phyloP scores from a whole-genome alignment of 2,113 vertebrate genomes.

The Galbula dea region DNA sequence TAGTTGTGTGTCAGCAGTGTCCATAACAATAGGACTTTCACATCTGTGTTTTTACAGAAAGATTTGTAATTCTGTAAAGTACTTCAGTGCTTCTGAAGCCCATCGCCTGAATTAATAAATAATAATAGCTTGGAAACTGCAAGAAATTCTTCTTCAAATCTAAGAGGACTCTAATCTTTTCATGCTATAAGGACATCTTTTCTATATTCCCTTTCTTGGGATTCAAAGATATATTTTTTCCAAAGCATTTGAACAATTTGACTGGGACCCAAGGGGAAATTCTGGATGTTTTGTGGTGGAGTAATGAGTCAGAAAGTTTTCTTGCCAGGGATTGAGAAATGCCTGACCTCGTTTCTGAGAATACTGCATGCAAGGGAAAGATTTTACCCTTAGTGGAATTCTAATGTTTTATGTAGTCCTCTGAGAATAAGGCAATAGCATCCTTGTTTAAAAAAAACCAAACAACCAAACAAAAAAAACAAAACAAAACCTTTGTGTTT shows the following conservation, averaged over 20 bases:
- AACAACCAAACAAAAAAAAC: neutral
- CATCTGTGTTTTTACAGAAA: neutral
- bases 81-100: neutral
- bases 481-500: neutral
- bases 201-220: slow-evolving; percentile 26
- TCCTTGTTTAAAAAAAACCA: neutral
- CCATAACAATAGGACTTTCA: neutral
- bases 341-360: slow-evolving; percentile 54
- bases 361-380: neutral
- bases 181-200: neutral
- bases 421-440: neutral
- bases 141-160: neutral
- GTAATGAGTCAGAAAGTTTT: slow-evolving; percentile 58
- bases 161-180: neutral
- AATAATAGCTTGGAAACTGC: neutral
- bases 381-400: slow-evolving; percentile 54
- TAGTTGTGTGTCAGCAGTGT: neutral
- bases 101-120: slow-evolving; percentile 32
- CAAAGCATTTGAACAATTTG: slow-evolving; percentile 61
- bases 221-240: slow-evolving; percentile 63
- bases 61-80: neutral
- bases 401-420: slow-evolving; percentile 23
- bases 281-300: slow-evolving; percentile 34
- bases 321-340: slow-evolving; percentile 35
- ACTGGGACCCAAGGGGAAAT: slow-evolving; percentile 56